phyloP scores from a whole-genome alignment of 2,113 vertebrate species.

The Orycteropus afer region DNA sequence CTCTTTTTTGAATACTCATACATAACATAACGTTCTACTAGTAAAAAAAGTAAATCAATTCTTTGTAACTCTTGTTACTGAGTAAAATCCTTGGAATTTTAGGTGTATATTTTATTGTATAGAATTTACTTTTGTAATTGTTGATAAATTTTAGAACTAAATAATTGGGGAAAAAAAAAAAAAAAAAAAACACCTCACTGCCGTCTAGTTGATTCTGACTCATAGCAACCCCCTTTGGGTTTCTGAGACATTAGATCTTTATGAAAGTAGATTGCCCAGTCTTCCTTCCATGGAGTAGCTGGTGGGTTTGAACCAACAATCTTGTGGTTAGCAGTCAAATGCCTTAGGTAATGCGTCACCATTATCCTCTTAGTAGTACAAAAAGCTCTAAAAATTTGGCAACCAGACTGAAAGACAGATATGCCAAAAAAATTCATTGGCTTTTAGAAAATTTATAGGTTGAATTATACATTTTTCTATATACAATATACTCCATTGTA shows the following conservation, averaged over 20 bases:
- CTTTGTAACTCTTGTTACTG: neutral
- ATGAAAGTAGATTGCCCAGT: no score
- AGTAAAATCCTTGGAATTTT: neutral
- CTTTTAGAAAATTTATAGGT: neutral
- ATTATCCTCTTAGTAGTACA: neutral
- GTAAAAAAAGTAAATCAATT: neutral
- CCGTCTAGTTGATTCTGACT: no score
- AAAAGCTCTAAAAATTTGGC: neutral
- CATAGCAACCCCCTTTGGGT: no score
- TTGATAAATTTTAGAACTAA: conserved; percentile 3
- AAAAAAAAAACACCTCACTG: no score
- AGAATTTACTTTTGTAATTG: neutral
- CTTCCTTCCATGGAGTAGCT: no score
- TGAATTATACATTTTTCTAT: neutral
- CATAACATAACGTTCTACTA: neutral
- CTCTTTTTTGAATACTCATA: neutral
- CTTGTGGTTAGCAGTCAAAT: no score
- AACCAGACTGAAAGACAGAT: neutral
- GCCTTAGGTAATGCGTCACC: no score
- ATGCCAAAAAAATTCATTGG: neutral
- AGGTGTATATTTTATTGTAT: neutral
- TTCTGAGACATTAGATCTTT: no score
- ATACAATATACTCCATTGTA: neutral
- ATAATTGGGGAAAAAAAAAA: neutral
- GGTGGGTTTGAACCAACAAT: no score